Conservation (phyloP, 2,888 invertebrate species). For the Hyalella azteca region DNA sequence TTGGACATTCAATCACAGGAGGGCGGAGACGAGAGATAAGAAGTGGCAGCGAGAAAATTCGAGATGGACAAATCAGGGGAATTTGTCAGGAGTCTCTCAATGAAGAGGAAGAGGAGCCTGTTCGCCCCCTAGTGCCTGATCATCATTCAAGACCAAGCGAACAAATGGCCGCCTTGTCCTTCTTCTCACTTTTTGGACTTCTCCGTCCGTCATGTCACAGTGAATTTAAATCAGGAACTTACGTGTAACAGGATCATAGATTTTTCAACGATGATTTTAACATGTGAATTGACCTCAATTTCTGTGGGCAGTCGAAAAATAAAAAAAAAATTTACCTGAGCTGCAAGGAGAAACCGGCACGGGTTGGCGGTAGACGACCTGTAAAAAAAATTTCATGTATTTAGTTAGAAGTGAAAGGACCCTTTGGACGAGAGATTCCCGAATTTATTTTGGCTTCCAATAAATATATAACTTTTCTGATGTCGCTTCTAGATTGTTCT, state of each 20-base stretch:
- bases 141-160: slow-evolving; percentile 15
- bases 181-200: neutral
- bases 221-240: slow-evolving; percentile 24
- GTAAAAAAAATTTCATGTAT: too few relatives aligned
- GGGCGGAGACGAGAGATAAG: neutral
- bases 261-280: too few relatives aligned
- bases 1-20: slow-evolving; percentile 13
- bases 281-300: too few relatives aligned
- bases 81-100: slow-evolving; percentile 34
- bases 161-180: neutral
- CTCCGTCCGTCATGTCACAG: neutral
- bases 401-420: too few relatives aligned
- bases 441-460: too few relatives aligned
- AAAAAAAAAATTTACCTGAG: too few relatives aligned
- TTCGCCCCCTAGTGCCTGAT: slow-evolving; percentile 32
- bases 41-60: slow-evolving; percentile 23
- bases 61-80: slow-evolving; percentile 27
- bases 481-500: too few relatives aligned
- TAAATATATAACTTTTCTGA: too few relatives aligned
- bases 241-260: neutral
- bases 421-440: too few relatives aligned
- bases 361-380: too few relatives aligned
- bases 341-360: too few relatives aligned
- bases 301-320: too few relatives aligned
- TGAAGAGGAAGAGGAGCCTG: slow-evolving; percentile 30